phyloP scores from a whole-genome alignment of 2,888 invertebrate genomes.

The Kuschelorhynchus macadamiae region DNA sequence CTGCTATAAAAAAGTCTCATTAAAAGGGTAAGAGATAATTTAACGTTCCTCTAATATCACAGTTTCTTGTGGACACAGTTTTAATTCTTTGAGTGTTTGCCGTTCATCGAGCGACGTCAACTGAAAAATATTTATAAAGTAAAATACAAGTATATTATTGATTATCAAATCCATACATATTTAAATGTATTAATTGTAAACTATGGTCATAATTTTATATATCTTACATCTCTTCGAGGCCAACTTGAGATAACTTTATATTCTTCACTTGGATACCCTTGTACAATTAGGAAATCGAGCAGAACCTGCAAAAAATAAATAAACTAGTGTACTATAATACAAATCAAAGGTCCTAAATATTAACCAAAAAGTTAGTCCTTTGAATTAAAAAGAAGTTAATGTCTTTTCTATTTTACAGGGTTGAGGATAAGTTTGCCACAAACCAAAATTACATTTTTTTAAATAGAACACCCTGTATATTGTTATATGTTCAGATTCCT shows the following conservation, averaged over 20 bases:
- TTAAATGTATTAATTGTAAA: too few species aligned
- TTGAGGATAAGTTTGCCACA: too few species aligned
- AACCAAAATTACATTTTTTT: too few species aligned
- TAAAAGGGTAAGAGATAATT: conserved; percentile 61
- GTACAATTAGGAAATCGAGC: conserved; percentile 88
- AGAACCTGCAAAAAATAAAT: conserved; percentile 79
- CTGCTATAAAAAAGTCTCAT: conserved; percentile 57
- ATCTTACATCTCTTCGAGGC: conserved; percentile 96
- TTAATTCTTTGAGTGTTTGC: conserved; percentile 85
- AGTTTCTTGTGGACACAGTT: conserved; percentile 94
- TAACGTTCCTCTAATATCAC: conserved; percentile 95
- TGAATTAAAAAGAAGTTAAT: too few species aligned
- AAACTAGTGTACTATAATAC: too few species aligned
- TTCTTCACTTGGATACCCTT: conserved; percentile 89
- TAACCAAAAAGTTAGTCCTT: too few species aligned
- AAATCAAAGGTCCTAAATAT: too few species aligned
- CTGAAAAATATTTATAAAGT: conserved; percentile 70
- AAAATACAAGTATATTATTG: neutral
- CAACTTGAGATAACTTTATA: conserved; percentile 94
- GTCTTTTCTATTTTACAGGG: too few species aligned
- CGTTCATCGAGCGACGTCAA: conserved; percentile 82
- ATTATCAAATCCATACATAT: neutral
- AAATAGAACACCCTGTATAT: too few species aligned
- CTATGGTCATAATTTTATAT: too few species aligned
- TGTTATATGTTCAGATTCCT: too few species aligned